Evolutionary conservation across 2,113 vertebrate genomes (phyloP).

Genomic region (Bombycilla garrulus): DNA sequence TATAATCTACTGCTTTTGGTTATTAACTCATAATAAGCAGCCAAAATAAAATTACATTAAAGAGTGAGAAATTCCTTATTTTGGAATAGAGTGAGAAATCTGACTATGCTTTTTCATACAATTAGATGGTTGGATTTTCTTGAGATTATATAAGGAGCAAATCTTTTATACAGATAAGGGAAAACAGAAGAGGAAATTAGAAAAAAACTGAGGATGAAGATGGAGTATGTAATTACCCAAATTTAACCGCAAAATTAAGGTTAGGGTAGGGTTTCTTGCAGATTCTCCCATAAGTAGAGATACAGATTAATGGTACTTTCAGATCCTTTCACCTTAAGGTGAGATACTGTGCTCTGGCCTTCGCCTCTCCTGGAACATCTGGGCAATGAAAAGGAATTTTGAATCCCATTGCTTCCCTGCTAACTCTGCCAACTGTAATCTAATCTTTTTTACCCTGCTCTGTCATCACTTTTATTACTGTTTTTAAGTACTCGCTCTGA

Average conservation of each 20-base stretch:
- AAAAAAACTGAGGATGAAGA: not conserved
- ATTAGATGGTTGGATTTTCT: not conserved
- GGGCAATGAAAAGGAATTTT: not conserved
- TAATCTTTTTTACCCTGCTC: not conserved
- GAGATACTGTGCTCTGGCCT: not conserved
- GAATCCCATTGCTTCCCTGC: not conserved
- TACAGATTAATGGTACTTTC: not conserved
- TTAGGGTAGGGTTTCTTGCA: not conserved
- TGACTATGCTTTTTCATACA: not conserved
- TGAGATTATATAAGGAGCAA: not conserved
- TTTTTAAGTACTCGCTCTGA: not conserved
- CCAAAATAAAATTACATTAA: not conserved
- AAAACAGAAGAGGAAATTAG: not conserved
- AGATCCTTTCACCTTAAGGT: not conserved
- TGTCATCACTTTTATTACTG: not conserved
- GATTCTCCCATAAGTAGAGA: not conserved
- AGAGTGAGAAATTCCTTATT: not conserved
- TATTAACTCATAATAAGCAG: not conserved
- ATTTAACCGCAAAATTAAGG: not conserved
- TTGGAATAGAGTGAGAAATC: not conserved
- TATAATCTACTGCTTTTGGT: not conserved
- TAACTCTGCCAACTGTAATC: not conserved
- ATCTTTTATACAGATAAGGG: not conserved
- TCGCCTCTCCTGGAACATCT: not conserved
- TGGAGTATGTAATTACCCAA: not conserved